These are phyloP conservation scores for Diaphora mendica DNA, from an alignment of 2,888 invertebrate species.

Conservation along the genomic window DNA sequence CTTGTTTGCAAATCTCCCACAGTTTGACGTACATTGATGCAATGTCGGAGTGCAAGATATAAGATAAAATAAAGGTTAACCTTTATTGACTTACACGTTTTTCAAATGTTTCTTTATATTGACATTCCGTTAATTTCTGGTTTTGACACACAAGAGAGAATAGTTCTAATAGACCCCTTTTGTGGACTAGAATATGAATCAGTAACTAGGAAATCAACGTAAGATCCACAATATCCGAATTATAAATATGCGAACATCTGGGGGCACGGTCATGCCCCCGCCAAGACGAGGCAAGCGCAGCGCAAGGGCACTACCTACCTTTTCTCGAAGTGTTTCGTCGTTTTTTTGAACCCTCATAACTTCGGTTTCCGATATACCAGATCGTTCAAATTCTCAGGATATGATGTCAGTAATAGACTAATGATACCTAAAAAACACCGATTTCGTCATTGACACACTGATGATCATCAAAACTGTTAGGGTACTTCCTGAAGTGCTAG, in stretches of 20 bases:
- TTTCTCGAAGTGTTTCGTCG: no score
- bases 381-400: no score
- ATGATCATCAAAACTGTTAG: no score
- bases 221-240: neutral
- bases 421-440: no score
- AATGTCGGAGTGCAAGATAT: constrained; percentile 20
- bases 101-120: neutral
- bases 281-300: no score
- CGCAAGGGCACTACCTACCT: no score
- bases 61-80: neutral
- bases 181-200: neutral
- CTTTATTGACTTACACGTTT: neutral
- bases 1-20: constrained; percentile 22
- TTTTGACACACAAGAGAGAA: neutral
- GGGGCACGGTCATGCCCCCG: no score
- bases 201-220: neutral
- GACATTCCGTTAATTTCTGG: neutral
- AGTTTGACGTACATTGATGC: constrained; percentile 36
- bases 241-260: neutral
- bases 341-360: no score
- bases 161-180: neutral
- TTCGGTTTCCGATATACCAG: no score
- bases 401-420: no score
- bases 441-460: no score
- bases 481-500: no score